Percentiles rank a stretch among this genome's conserved stretches.
phyloP scores from a whole-genome alignment of 1,140 invertebrate species.

The Caenorhabditis brenneri region DNA sequence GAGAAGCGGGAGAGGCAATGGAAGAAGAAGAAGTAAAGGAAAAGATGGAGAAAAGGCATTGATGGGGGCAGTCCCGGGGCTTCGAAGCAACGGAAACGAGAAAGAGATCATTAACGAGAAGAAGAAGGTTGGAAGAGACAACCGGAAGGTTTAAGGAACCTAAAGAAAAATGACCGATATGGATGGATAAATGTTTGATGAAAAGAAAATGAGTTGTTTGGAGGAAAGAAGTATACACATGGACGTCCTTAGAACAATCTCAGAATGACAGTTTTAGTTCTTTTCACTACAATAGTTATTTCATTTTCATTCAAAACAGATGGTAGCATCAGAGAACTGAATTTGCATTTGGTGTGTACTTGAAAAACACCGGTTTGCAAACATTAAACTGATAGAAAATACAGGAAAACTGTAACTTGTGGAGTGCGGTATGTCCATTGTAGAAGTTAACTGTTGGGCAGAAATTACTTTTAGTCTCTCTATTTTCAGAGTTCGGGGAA shows the following conservation, averaged over 20 bases:
- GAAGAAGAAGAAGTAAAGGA: slow-evolving; percentile 27
- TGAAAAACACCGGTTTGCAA: background rate
- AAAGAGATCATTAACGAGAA: slow-evolving; percentile 33
- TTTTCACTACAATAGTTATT: no score
- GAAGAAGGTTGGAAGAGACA: slow-evolving; percentile 14
- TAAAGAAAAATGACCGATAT: slow-evolving; percentile 37
- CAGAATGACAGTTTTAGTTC: background rate
- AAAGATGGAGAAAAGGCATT: slow-evolving; percentile 20
- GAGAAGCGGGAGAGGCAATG: slow-evolving; percentile 38
- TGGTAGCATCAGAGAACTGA: background rate
- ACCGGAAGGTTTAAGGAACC: slow-evolving; percentile 21
- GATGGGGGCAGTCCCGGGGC: slow-evolving; percentile 2
- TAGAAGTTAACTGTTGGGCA: no score
- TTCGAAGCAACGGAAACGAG: slow-evolving; percentile 31
- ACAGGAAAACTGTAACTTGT: background rate
- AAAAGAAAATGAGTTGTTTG: background rate
- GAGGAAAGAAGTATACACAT: no score
- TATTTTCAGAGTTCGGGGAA: background rate
- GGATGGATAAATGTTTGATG: background rate
- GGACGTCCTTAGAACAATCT: no score
- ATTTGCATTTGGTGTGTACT: slow-evolving; percentile 25
- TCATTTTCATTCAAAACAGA: no score
- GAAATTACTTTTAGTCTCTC: no score
- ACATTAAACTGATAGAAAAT: background rate
- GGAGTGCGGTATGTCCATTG: no score